phyloP scores from a whole-genome alignment of 2,888 invertebrate genomes.

The Eustalomyia histrio region DNA sequence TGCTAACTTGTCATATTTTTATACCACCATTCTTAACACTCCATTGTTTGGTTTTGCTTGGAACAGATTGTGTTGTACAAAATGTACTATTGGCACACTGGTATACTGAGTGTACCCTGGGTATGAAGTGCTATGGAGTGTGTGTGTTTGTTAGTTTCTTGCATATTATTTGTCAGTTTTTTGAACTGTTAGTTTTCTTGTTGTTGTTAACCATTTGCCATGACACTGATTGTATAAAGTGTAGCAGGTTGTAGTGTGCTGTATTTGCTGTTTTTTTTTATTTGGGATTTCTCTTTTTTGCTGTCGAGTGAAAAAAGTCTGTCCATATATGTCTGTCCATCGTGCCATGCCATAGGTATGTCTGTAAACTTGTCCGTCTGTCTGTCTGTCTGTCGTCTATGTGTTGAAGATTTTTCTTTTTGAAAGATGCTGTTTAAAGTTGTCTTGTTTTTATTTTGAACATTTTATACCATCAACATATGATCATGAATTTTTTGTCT shows the following conservation, averaged over 20 bases:
- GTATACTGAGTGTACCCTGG: conserved; percentile 9
- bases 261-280: conserved; percentile 17
- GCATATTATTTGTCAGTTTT: conserved; percentile 73
- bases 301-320: conserved; percentile 30
- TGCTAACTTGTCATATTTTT: conserved; percentile 64
- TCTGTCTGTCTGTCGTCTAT: conserved; percentile 34
- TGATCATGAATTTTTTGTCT: conserved; percentile 56
- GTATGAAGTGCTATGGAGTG: conserved; percentile 26
- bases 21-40: conserved; percentile 62
- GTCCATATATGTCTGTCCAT: conserved; percentile 30
- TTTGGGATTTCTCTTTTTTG: conserved; percentile 15
- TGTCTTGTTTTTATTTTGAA: conserved; percentile 55
- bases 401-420: conserved; percentile 15
- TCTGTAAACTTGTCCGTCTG: conserved; percentile 37
- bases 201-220: conserved; percentile 64
- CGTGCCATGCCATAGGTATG: conserved; percentile 41
- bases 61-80: conserved; percentile 39
- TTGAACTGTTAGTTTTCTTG: conserved; percentile 73
- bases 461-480: conserved; percentile 40
- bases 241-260: conserved; percentile 61
- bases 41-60: conserved; percentile 49
- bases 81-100: conserved; percentile 16
- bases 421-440: conserved; percentile 59
- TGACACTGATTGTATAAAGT: conserved; percentile 65
- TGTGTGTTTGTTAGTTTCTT: conserved; percentile 51